A percentile compares a stretch with the other conserved stretches of the same genome.
Conservation (phyloP, 2,888 invertebrate species). For the Lasius platythorax region DNA sequence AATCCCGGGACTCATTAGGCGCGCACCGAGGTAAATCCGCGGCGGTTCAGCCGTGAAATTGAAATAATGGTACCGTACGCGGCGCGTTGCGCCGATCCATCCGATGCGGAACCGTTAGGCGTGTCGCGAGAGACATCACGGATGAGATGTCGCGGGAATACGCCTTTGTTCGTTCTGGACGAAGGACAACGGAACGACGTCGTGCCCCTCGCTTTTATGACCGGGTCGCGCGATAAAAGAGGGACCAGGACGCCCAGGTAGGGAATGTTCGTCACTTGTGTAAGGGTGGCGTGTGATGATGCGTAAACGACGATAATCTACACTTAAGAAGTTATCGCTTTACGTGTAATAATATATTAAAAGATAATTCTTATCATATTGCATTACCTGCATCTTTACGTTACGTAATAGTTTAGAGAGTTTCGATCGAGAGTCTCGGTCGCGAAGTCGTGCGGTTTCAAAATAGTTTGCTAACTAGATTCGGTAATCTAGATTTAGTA, state of each 20-base stretch:
- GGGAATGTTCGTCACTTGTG: background rate
- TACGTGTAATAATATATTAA: background rate
- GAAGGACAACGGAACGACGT: background rate
- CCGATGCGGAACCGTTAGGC: slow-evolving; percentile 64
- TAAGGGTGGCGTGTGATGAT: background rate
- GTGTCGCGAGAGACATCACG: slow-evolving; percentile 61
- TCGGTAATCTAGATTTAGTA: background rate
- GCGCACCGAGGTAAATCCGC: slow-evolving; percentile 68
- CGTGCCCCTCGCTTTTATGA: background rate
- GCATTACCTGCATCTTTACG: background rate
- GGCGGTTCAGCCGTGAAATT: slow-evolving; percentile 75
- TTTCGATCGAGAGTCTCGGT: slow-evolving; percentile 7
- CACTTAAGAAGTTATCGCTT: background rate
- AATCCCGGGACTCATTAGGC: slow-evolving; percentile 69
- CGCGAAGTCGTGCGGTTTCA: background rate
- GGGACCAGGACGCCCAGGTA: background rate
- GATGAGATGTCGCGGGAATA: slow-evolving; percentile 52
- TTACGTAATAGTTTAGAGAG: slow-evolving; percentile 31
- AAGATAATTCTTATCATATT: background rate
- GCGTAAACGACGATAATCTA: background rate
- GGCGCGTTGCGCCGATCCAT: slow-evolving; percentile 53
- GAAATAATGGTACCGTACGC: slow-evolving; percentile 74
- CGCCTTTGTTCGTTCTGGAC: slow-evolving; percentile 62
- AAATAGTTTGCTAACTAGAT: slow-evolving; percentile 32
- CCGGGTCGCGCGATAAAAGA: slow-evolving; percentile 24